phyloP scores from a whole-genome alignment of 2,888 invertebrate species.

The Andrena bucephala region DNA sequence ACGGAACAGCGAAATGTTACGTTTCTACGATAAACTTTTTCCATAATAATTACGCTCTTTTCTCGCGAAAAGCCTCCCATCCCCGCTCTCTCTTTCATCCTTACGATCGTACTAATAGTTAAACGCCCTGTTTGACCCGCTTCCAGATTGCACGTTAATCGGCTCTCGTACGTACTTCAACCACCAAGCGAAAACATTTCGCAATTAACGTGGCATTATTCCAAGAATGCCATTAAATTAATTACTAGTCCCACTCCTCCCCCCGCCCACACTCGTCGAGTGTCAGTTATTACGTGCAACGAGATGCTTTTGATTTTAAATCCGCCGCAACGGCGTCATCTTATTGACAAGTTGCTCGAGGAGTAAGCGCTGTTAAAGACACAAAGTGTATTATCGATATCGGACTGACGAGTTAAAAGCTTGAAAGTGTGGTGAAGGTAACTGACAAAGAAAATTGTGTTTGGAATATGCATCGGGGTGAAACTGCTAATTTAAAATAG shows the following conservation, averaged over 20 bases:
- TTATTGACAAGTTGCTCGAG: background rate
- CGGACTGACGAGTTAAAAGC: too few relatives aligned
- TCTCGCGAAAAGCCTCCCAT: conserved; percentile 1
- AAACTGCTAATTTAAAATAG: too few relatives aligned
- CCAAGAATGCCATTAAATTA: conserved; percentile 58
- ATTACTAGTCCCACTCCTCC: conserved; percentile 24
- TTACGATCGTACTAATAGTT: conserved; percentile 41
- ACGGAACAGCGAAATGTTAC: conserved; percentile 22
- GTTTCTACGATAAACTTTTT: conserved; percentile 30
- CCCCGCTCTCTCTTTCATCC: background rate
- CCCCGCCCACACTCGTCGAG: background rate
- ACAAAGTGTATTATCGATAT: background rate
- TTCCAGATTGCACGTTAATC: conserved; percentile 50
- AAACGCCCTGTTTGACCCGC: conserved; percentile 49
- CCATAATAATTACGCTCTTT: conserved; percentile 49
- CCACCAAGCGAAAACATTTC: conserved; percentile 50
- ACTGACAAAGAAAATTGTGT: too few relatives aligned
- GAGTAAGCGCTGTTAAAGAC: background rate
- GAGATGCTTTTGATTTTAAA: conserved; percentile 24
- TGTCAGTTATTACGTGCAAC: conserved; percentile 1
- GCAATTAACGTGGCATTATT: conserved; percentile 56
- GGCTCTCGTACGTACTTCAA: conserved; percentile 42
- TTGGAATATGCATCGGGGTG: too few relatives aligned
- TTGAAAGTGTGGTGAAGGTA: too few relatives aligned
- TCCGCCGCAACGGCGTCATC: background rate